These are phyloP conservation scores for Hassar affinis DNA, from an alignment of 2,113 vertebrate species.

Conservation along the genomic window DNA sequence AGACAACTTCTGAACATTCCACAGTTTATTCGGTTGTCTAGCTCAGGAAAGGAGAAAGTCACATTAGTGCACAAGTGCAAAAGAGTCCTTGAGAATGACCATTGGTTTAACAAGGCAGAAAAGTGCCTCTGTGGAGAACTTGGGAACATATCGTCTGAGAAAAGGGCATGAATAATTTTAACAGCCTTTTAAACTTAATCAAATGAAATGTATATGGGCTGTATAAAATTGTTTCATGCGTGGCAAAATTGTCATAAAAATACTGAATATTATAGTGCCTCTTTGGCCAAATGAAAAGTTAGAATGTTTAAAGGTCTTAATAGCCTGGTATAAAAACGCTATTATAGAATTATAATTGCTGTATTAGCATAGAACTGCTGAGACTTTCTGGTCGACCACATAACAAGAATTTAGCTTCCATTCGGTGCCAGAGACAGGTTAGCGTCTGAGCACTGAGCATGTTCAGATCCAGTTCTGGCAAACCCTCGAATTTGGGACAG, in stretches of 20 bases:
- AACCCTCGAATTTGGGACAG: too few relatives aligned
- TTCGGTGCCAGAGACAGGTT: neutral
- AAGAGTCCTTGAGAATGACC: constrained; percentile 43
- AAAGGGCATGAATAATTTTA: constrained; percentile 29
- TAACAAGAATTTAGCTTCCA: neutral
- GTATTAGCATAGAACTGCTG: neutral
- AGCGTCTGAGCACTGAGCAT: neutral
- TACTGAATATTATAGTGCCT: neutral
- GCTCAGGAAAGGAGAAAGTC: neutral
- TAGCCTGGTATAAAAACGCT: constrained; percentile 3
- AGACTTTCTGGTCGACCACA: neutral
- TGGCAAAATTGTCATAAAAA: constrained; percentile 21
- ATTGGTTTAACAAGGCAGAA: constrained; percentile 38
- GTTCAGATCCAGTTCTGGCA: too few relatives aligned
- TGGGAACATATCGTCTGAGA: constrained; percentile 18
- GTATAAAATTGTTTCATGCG: constrained; percentile 18
- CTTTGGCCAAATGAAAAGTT: constrained; percentile 26
- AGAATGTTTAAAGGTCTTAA: neutral
- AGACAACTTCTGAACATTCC: neutral
- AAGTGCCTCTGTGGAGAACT: constrained; percentile 3
- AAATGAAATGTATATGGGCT: constrained; percentile 12
- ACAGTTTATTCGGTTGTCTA: neutral
- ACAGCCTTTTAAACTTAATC: constrained; percentile 36
- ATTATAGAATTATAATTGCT: neutral
- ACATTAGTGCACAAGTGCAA: neutral